phyloP scores from a whole-genome alignment of 2,888 invertebrate species.

The Acleris holmiana region DNA sequence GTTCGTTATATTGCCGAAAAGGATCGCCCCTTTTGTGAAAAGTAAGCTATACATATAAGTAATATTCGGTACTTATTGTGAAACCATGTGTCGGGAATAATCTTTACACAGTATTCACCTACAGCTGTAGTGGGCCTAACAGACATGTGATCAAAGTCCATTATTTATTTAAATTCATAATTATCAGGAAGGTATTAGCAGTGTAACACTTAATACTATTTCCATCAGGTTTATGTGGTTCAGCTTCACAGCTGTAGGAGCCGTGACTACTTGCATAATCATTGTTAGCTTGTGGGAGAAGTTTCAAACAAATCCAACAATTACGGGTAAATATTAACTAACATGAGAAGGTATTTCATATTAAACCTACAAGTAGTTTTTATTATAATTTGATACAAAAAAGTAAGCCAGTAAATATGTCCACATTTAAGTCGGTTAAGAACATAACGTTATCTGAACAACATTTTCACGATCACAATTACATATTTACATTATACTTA shows the following conservation, averaged over 20 bases:
- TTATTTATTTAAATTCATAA: too few species aligned
- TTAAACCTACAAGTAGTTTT: too few species aligned
- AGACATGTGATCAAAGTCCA: too few species aligned
- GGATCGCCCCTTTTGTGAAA: conserved; percentile 90
- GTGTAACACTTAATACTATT: background rate
- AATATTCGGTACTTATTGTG: background rate
- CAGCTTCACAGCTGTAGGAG: conserved; percentile 87
- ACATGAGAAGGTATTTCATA: too few species aligned
- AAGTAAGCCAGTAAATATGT: too few species aligned
- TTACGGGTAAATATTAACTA: conserved; percentile 82
- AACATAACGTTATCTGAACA: too few species aligned
- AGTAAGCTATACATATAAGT: conserved; percentile 81
- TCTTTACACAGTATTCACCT: too few species aligned
- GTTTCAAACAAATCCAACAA: conserved; percentile 93
- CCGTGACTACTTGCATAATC: conserved; percentile 89
- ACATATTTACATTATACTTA: background rate
- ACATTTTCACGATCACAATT: background rate
- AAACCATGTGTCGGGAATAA: too few species aligned
- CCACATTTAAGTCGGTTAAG: too few species aligned
- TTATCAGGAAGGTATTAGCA: background rate
- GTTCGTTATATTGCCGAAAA: conserved; percentile 91
- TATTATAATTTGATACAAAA: too few species aligned
- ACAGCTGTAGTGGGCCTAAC: too few species aligned
- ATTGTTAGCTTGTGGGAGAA: conserved; percentile 92
- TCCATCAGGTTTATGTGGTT: conserved; percentile 90